These are phyloP conservation scores for Drosophila neotestacea DNA, from an alignment of 2,888 invertebrate genomes.

Conservation along the genomic window DNA sequence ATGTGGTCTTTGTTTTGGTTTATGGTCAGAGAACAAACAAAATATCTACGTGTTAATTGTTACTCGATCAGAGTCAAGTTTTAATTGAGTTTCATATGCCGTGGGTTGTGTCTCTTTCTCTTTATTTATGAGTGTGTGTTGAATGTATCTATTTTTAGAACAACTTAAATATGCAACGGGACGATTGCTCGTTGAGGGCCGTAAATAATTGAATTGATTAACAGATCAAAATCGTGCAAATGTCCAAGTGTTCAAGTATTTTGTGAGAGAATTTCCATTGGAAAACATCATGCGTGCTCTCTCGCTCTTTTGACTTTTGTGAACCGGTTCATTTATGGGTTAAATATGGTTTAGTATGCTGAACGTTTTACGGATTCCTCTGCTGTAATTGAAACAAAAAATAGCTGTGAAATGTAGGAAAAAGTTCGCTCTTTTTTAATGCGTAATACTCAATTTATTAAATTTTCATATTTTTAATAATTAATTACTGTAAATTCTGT, in stretches of 20 bases:
- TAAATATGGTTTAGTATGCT: constrained; percentile 16
- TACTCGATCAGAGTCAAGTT: constrained; percentile 21
- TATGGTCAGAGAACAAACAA: constrained; percentile 9
- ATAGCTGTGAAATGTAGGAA: neutral
- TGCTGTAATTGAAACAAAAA: neutral
- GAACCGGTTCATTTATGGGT: constrained; percentile 20
- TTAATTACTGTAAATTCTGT: neutral
- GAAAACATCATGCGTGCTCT: neutral
- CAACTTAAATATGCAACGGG: constrained; percentile 46
- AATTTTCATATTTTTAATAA: neutral
- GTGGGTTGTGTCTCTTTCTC: neutral
- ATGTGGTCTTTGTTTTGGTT: constrained; percentile 47
- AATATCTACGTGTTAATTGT: constrained; percentile 46
- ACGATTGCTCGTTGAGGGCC: constrained; percentile 32
- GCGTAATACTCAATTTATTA: no score
- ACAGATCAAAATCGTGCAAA: constrained; percentile 42
- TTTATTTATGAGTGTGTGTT: neutral
- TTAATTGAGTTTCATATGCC: constrained; percentile 39
- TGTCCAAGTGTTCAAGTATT: constrained; percentile 7
- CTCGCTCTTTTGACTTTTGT: neutral
- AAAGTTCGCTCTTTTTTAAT: no score
- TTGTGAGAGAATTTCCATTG: constrained; percentile 3
- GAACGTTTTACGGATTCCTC: neutral
- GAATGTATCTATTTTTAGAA: constrained; percentile 50
- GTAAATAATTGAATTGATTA: constrained; percentile 63